Evolutionary conservation across 1,140 invertebrate genomes (phyloP), one percentile per base, ranked within the genome.

Genomic region (Sesamia nonagrioides): DNA sequence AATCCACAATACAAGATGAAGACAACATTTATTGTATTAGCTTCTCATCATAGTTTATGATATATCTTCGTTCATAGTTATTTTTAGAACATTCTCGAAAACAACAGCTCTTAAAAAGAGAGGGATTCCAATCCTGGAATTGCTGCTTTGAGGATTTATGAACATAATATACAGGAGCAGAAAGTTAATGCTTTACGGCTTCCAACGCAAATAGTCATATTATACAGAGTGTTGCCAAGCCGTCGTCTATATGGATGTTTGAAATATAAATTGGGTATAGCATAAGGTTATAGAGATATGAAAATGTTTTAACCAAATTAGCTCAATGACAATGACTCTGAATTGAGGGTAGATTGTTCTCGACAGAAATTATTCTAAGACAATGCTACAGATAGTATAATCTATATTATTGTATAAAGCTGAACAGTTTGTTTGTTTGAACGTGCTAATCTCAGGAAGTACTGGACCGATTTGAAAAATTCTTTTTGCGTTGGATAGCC

Each of bases 171-270:
- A 78, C 76, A 78, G 66, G 61, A 80, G 42, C 45, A 71, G 17
- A 66, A 72, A 76, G 82, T 77, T 83, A 83, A 83, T 83, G 63
- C 69, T 21, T 56, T 68, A 74, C 18, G 50, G 68, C 58, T 61
- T 52, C 42, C 42, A 21, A 69, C 9, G 58, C 69, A 83, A 80
- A 83, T 78, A 78, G 79, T 78, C 45, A 74, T 83, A 78, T 83
- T 83, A 83, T 83, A 78, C 82, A 60, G 48, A 60, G 15, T 75
- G 69, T 80, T 82, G 73, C 40, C 48, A 71, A 45, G 42, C 17
- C 50, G 37, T n/a, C 27, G 61, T 48, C 54, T 75, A 35, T 61
- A 58, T 17, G 54, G 1, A 54, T 18, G 7, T 48, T 7, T 8
- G 1, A 13, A 21, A 11, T 54, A 50, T 18, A 9, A 17, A 35